Percentiles rank a stretch among this genome's conserved stretches.
phyloP scores from a whole-genome alignment of 2,113 vertebrate species.

The Forbesichthys papilliferus region DNA sequence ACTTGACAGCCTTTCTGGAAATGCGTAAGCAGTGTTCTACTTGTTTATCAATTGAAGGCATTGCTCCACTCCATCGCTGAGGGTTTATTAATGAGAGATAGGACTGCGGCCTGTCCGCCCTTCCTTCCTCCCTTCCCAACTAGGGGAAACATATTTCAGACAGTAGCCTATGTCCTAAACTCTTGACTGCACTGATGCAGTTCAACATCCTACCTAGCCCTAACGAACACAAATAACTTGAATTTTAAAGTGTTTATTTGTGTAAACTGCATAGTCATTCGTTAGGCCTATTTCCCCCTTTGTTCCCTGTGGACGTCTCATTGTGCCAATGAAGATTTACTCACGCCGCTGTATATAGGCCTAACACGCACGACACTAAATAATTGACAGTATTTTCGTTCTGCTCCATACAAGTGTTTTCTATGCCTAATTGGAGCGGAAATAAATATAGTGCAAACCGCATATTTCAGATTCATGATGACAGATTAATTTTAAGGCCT shows the following conservation, averaged over 20 bases:
- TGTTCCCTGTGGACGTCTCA: slow-evolving; percentile 66
- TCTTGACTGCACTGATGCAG: slow-evolving; percentile 18
- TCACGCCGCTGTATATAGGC: slow-evolving; percentile 37
- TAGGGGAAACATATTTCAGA: slow-evolving; percentile 60
- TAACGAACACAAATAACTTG: too few relatives aligned
- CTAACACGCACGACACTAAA: background rate
- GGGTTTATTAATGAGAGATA: slow-evolving; percentile 65
- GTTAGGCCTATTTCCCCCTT: slow-evolving; percentile 48
- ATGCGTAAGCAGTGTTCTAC: slow-evolving; percentile 65
- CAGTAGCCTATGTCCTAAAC: slow-evolving; percentile 44
- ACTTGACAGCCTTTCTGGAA: slow-evolving; percentile 57
- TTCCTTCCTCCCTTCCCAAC: slow-evolving; percentile 66
- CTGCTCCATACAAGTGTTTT: too few relatives aligned
- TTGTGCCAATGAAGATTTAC: slow-evolving; percentile 50
- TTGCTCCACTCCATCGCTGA: slow-evolving; percentile 48
- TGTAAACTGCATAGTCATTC: slow-evolving; percentile 29
- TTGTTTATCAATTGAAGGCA: slow-evolving; percentile 58
- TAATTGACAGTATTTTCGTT: too few relatives aligned
- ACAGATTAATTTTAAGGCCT: too few relatives aligned
- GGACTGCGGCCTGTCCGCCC: slow-evolving; percentile 55
- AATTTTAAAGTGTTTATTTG: background rate
- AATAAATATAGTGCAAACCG: too few relatives aligned
- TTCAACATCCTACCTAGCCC: too few relatives aligned
- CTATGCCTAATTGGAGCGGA: too few relatives aligned
- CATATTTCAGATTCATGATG: too few relatives aligned